Percentiles rank a stretch among this genome's conserved stretches.
Conservation (phyloP, 2,113 vertebrate species). For the Percopsis transmontana region DNA sequence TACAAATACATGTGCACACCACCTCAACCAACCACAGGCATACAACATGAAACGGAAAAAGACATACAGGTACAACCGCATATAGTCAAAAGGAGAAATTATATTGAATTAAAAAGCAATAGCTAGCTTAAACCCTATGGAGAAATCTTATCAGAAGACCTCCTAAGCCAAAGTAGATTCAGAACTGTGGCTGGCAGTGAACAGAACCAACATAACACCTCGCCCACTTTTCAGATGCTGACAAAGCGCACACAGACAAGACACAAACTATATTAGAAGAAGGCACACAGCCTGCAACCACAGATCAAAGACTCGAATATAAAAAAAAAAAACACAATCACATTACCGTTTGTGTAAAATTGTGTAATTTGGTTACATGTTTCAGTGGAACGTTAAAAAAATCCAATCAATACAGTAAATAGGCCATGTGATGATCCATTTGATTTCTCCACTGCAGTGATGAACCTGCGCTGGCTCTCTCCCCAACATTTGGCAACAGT, state of each 20-base stretch:
- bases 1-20: neutral
- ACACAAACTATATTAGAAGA: too few species aligned
- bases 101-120: neutral
- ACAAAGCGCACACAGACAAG: slow-evolving; percentile 26
- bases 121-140: neutral
- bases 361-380: too few species aligned
- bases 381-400: neutral
- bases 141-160: slow-evolving; percentile 9
- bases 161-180: slow-evolving; percentile 34
- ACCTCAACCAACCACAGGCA: slow-evolving; percentile 17
- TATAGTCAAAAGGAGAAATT: slow-evolving; percentile 1
- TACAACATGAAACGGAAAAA: slow-evolving; percentile 13
- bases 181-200: slow-evolving; percentile 24
- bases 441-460: slow-evolving; percentile 25
- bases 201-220: slow-evolving; percentile 41
- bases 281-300: too few species aligned
- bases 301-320: too few species aligned
- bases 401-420: slow-evolving; percentile 4
- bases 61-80: neutral
- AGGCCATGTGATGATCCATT: neutral
- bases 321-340: neutral
- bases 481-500: slow-evolving; percentile 25
- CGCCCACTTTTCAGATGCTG: slow-evolving; percentile 59
- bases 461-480: slow-evolving; percentile 1
- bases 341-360: neutral